These are phyloP conservation scores for Raja brachyura DNA, from an alignment of 2,113 vertebrate genomes.

Conservation along the genomic window DNA sequence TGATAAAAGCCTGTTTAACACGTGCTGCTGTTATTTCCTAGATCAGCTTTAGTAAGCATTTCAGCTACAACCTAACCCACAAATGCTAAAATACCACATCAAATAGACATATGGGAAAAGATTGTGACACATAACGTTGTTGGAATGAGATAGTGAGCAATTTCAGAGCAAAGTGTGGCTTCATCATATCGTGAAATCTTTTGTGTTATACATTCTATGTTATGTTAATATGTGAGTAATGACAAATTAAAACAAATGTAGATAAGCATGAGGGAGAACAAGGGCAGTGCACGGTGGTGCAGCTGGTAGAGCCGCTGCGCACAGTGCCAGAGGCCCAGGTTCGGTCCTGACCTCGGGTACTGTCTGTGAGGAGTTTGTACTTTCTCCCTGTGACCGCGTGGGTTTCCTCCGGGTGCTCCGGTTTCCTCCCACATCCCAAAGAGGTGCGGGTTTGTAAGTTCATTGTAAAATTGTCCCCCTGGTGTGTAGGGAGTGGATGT, in stretches of 20 bases:
- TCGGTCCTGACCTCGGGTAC: too few species aligned
- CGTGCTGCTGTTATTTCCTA: not conserved
- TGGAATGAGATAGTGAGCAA: not conserved
- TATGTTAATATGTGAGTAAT: not conserved
- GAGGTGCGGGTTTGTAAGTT: too few species aligned
- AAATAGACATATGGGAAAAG: not conserved
- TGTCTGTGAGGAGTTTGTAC: too few species aligned
- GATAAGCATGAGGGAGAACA: too few species aligned
- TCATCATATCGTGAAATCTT: not conserved
- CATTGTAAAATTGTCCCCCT: too few species aligned
- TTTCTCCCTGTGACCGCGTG: too few species aligned
- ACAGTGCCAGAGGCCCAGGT: too few species aligned
- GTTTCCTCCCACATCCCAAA: too few species aligned
- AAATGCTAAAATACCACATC: not conserved
- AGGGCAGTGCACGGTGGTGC: too few species aligned
- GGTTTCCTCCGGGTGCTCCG: too few species aligned
- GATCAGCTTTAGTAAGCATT: not conserved
- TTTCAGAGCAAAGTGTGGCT: not conserved
- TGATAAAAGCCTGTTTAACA: not conserved
- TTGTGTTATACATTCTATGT: not conserved
- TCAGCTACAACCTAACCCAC: not conserved
- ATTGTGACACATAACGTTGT: not conserved
- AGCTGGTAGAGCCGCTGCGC: too few species aligned
- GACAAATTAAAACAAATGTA: not conserved
- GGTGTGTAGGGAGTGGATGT: too few species aligned